phyloP scores from a whole-genome alignment of 2,113 vertebrate species.

The Chaetorhynchus papuensis region DNA sequence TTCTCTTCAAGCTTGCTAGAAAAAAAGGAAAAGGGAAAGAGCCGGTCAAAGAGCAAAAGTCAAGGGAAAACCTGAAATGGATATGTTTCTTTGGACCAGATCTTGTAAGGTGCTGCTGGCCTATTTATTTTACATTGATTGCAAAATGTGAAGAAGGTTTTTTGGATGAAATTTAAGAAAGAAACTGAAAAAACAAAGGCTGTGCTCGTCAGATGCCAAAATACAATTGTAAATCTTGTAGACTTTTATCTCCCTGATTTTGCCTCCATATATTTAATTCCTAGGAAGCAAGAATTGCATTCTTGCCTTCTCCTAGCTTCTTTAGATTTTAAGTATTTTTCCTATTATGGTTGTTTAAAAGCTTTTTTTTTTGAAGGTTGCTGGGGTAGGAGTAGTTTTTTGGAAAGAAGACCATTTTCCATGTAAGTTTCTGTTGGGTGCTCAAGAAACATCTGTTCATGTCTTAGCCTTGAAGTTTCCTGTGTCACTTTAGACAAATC shows the following conservation, averaged over 20 bases:
- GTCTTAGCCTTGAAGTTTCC: background rate
- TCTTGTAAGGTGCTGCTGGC: background rate
- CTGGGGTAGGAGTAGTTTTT: background rate
- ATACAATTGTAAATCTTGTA: background rate
- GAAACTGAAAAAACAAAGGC: background rate
- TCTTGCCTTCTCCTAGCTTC: background rate
- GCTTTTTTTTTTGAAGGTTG: background rate
- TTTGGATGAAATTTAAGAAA: background rate
- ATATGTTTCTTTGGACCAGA: background rate
- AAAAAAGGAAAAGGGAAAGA: background rate
- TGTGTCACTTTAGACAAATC: background rate
- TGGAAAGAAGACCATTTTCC: background rate
- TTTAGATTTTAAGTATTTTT: background rate
- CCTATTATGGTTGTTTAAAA: background rate
- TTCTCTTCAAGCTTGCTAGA: background rate
- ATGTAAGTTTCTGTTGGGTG: background rate
- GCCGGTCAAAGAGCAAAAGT: background rate
- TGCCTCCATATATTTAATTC: background rate
- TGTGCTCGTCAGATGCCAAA: background rate
- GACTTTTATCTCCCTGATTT: background rate
- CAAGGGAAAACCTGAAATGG: background rate
- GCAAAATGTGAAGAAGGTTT: background rate
- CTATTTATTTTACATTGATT: background rate
- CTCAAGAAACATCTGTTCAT: background rate
- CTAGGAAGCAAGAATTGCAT: fast-evolving